Evolutionary conservation across 1,140 invertebrate genomes (phyloP).

Genomic region (Brachionus angularis): DNA sequence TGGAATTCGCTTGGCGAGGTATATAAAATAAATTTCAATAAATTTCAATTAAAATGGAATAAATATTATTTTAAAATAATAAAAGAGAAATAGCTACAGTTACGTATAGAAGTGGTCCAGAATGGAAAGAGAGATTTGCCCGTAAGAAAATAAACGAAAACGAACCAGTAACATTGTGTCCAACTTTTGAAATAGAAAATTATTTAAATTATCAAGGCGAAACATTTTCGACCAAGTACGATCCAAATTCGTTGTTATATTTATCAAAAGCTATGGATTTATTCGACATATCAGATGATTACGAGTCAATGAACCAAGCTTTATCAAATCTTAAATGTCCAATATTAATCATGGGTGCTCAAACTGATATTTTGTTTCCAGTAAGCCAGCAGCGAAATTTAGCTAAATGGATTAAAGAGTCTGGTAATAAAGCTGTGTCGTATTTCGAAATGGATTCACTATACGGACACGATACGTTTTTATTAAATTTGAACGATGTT

Average conservation of each 20-base stretch:
- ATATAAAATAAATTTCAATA: no score
- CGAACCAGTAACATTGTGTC: conserved; percentile 49
- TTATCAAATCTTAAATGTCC: conserved; percentile 51
- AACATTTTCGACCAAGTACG: conserved; percentile 54
- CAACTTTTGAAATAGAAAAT: conserved; percentile 57
- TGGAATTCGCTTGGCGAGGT: conserved; percentile 57
- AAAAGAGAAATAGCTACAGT: conserved; percentile 58
- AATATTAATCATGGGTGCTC: conserved; percentile 55
- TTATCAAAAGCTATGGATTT: conserved; percentile 59
- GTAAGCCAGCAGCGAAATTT: conserved; percentile 56
- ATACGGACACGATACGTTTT: conserved; percentile 59
- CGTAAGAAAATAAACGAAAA: conserved; percentile 50
- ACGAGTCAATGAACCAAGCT: conserved; percentile 48
- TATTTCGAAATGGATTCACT: conserved; percentile 57
- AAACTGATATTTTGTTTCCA: conserved; percentile 58
- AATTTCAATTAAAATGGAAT: conserved; percentile 46
- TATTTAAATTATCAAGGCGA: conserved; percentile 58
- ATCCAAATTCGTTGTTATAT: conserved; percentile 58
- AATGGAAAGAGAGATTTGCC: conserved; percentile 56
- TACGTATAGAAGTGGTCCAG: conserved; percentile 58
- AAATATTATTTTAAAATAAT: conserved; percentile 43
- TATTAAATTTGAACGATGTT: conserved; percentile 57
- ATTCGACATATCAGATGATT: conserved; percentile 54
- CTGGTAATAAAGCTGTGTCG: conserved; percentile 54
- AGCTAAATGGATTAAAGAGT: conserved; percentile 49